Evolutionary conservation across 2,113 vertebrate genomes (phyloP), one percentile per base, ranked within the genome.

Genomic region (Psophia crepitans): DNA sequence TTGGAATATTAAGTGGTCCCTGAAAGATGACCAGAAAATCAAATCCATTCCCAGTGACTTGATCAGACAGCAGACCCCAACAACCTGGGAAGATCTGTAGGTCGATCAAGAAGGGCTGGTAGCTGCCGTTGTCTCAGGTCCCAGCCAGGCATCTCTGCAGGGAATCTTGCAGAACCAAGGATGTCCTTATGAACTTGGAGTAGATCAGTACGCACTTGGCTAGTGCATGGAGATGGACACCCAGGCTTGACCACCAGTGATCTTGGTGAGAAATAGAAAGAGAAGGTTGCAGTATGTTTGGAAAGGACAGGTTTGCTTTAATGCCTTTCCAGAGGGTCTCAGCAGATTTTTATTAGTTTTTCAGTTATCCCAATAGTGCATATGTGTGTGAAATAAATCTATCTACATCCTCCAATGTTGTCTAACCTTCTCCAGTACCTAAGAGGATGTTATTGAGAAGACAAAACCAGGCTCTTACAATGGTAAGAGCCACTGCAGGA

Each of bases 171-270:
- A 76, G 53, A 68, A n/a, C 26, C 0, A 4, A 33, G 14, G 1
- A 0, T 23, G 18, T 49, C 20, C 53, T 89, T 58, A 24, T 9
- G 43, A 71, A 1, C 17, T 28, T 7, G 53, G 77, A 19, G 32
- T 22, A 24, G 33, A 64, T 44, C 44, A 37, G 9, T 20, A 22
- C 3, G 4, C 14, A 56, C 24, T 35, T 33, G 57, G 35, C 32
- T 84, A 83, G n/a, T 4, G 4, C 41, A 24, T 0, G 1, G 37
- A 46, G 20, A 5, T 21, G 24, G 12, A 56, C 7, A 30, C 10
- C 16, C 46, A 58, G 54, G 41, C 26, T 21, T 74, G 54, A 70
- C 58, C 54, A 70, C 75, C 58, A 66, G 37, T 1, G 14, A n/a
- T 65, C 53, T 57, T 8, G 7, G 18, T 70, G 28, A 44, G 79